These are phyloP conservation scores for Hanleya hanleyi DNA, from an alignment of 2,888 invertebrate species.

Conservation along the genomic window DNA sequence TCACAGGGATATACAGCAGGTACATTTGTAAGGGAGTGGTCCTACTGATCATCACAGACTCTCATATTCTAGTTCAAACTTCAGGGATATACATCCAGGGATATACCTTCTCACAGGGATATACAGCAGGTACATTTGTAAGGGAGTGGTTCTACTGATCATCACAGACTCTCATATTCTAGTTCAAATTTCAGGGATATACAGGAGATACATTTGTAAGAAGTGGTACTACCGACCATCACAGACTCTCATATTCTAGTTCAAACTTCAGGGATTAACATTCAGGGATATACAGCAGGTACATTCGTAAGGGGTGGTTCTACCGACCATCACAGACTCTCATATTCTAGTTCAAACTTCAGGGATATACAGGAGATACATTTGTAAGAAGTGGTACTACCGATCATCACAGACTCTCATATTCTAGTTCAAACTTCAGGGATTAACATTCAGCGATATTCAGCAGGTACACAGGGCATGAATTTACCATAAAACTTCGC, in stretches of 20 bases:
- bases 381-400: constrained; percentile 98
- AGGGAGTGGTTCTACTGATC: constrained; percentile 99
- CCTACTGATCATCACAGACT: constrained; percentile 97
- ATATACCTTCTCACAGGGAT: constrained; percentile 82
- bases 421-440: constrained; percentile 88
- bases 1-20: constrained; percentile 84
- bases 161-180: constrained; percentile 95
- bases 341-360: constrained; percentile 90
- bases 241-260: constrained; percentile 98
- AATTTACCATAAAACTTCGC: too few species aligned
- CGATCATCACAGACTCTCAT: constrained; percentile 96
- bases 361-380: constrained; percentile 83
- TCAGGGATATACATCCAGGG: constrained; percentile 76
- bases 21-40: constrained; percentile 94
- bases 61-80: constrained; percentile 93
- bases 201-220: constrained; percentile 85
- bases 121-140: constrained; percentile 87
- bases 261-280: constrained; percentile 77
- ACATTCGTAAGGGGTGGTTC: constrained; percentile 96
- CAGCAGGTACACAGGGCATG: constrained; percentile 87
- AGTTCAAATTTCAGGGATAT: constrained; percentile 87
- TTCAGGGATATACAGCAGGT: constrained; percentile 86
- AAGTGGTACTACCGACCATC: constrained; percentile 98
- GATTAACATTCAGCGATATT: constrained; percentile 80
- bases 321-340: constrained; percentile 98